Percentiles rank a stretch among this genome's conserved stretches.
These are phyloP conservation scores for Lycorma delicatula DNA, from an alignment of 1,140 invertebrate species.

Conservation along the genomic window DNA sequence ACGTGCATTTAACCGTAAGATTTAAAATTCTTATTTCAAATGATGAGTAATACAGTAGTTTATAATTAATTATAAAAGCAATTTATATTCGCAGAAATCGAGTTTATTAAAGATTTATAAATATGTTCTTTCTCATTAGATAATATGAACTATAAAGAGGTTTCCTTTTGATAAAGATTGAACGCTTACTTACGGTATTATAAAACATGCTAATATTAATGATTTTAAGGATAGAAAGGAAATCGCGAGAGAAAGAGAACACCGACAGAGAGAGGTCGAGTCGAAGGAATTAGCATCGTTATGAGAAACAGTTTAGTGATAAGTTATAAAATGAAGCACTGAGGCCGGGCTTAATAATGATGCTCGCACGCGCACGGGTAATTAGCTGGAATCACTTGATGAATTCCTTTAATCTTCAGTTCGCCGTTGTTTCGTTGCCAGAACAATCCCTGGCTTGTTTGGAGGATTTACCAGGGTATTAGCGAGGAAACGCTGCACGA, in stretches of 20 bases:
- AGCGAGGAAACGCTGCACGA: background rate
- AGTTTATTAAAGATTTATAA: too few species aligned
- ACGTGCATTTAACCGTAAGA: too few species aligned
- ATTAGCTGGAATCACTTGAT: slow-evolving; percentile 4
- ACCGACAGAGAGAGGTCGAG: background rate
- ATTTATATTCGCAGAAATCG: too few species aligned
- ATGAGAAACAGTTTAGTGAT: background rate
- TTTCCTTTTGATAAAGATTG: too few species aligned
- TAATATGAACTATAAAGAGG: too few species aligned
- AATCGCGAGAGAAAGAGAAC: background rate
- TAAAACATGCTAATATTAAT: too few species aligned
- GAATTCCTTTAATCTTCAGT: slow-evolving; percentile 3
- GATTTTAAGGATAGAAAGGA: background rate
- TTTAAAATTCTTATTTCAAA: too few species aligned
- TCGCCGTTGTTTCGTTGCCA: background rate
- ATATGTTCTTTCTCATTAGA: too few species aligned
- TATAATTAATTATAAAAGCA: too few species aligned
- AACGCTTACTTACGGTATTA: too few species aligned
- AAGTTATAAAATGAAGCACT: slow-evolving; percentile 1
- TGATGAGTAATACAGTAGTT: too few species aligned
- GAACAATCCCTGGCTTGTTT: slow-evolving; percentile 3
- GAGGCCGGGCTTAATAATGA: too few species aligned
- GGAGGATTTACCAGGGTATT: background rate
- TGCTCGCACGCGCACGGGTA: background rate
- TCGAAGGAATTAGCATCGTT: background rate